Conservation (phyloP, 2,797 vertebrate species). For the Danionella dracula region DNA sequence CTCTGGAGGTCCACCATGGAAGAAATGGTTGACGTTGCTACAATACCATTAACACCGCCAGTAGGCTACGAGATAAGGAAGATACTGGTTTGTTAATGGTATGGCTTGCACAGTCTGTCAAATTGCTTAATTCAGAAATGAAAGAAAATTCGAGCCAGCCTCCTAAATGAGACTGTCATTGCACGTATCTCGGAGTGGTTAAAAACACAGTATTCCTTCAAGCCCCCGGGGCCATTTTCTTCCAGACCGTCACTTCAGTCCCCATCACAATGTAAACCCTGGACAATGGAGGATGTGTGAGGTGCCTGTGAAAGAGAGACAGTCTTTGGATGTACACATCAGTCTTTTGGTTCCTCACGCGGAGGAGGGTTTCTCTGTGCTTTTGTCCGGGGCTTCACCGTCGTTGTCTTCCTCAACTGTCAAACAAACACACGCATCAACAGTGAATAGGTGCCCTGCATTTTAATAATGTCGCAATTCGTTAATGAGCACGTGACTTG, state of each 20-base stretch:
- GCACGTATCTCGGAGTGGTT: conserved; percentile 46
- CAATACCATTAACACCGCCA: conserved; percentile 47
- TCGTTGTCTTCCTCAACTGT: conserved; percentile 90
- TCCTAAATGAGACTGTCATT: conserved; percentile 41
- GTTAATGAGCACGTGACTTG: neutral
- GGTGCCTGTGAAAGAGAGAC: conserved; percentile 50
- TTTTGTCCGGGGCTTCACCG: conserved; percentile 85
- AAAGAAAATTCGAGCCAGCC: neutral
- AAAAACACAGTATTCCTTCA: conserved; percentile 46
- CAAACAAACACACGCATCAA: too few relatives aligned
- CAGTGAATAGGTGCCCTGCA: neutral
- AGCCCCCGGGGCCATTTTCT: conserved; percentile 30
- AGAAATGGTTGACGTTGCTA: conserved; percentile 42
- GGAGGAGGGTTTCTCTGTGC: conserved; percentile 86
- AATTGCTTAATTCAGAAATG: conserved; percentile 41
- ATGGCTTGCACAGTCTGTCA: conserved; percentile 41
- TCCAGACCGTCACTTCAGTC: conserved; percentile 22
- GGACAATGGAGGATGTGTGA: conserved; percentile 24
- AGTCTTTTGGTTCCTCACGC: conserved; percentile 74
- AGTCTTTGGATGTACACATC: conserved; percentile 54
- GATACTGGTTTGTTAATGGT: conserved; percentile 48
- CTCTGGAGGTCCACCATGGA: conserved; percentile 41
- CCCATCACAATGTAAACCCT: conserved; percentile 37
- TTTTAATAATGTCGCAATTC: conserved; percentile 18
- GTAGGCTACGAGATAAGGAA: conserved; percentile 26